A percentile compares a stretch with the other conserved stretches of the same genome.
Conservation (phyloP, 2,113 vertebrate genomes). For the Picathartes gymnocephalus region DNA sequence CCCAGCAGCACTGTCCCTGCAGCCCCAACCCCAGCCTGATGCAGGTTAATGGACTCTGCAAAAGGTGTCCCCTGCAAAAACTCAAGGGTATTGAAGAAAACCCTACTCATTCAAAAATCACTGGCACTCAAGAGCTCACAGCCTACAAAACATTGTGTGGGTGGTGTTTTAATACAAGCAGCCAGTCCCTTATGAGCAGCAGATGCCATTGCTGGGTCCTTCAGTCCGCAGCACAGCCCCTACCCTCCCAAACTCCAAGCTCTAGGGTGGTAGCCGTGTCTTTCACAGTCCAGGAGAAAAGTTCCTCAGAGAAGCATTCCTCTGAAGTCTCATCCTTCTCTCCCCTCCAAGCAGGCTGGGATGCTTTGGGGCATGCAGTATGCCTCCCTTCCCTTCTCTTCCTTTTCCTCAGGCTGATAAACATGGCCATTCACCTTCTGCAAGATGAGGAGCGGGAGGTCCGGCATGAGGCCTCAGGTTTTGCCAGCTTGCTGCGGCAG, state of each 20-base stretch:
- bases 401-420: slow-evolving; percentile 71
- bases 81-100: background rate
- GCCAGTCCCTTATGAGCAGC: background rate
- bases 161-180: background rate
- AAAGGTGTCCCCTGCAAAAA: background rate
- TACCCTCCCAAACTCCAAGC: background rate
- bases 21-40: background rate
- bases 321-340: background rate
- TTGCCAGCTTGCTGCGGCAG: slow-evolving; percentile 53
- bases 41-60: background rate
- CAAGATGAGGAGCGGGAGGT: slow-evolving; percentile 84
- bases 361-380: fast-evolving
- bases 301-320: background rate
- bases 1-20: background rate
- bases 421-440: slow-evolving; percentile 74
- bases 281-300: background rate
- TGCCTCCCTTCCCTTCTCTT: background rate
- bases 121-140: background rate
- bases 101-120: background rate
- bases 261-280: background rate
- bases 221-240: fast-evolving
- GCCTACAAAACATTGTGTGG: background rate
- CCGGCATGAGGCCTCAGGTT: slow-evolving; percentile 69
- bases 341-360: background rate
- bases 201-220: background rate